Evolutionary conservation across 2,113 vertebrate species (phyloP), one percentile per base, ranked within the genome.

Genomic region (Toxotes chatareus): DNA sequence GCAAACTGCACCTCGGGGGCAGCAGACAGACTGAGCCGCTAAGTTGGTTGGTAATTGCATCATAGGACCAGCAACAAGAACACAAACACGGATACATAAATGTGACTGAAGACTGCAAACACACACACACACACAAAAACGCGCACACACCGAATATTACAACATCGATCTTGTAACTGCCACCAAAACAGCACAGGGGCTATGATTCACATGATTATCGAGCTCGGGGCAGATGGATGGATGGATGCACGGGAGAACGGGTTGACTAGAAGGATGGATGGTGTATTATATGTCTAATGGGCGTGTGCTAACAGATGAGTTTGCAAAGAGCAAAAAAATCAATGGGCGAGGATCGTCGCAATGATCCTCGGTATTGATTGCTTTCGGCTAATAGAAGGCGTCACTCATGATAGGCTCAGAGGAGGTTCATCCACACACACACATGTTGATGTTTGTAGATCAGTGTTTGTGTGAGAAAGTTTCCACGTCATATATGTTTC

Each of bases 361-460:
- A 76, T 70, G 83, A 86, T 73, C 82, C 73, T 56, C 17, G 10
- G 53, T 83, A 93, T 91, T 79, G 92, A 93, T 91, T 79, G 44
- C 57, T 60, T 73, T 56, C 34, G 72, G 68, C 66, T 90, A 57
- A 90, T 83, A 53, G 78, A 84, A 64, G 61, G 61, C 47, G 16
- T 55, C 5, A 46, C 56, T 69, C 38, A 23, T 4, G 4, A 17
- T 61, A 66, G 38, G 49, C 34, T 34, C 7, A n/a, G 62, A 56
- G 46, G 31, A 27, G 4, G 38, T 21, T 66, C 51, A 40, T 13
- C n/a, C 12, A 42, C 36, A 32, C 12, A 42, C 17, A 31, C 9
- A 59, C 44, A 67, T 67, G 62, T 10, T 44, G 60, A 59, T 38
- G 38, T 74, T 78, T 27, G 61, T 31, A 16, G 16, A 56, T 49